These are phyloP conservation scores for Typhlomys cinereus DNA, from an alignment of 2,113 vertebrate genomes.

Conservation along the genomic window DNA sequence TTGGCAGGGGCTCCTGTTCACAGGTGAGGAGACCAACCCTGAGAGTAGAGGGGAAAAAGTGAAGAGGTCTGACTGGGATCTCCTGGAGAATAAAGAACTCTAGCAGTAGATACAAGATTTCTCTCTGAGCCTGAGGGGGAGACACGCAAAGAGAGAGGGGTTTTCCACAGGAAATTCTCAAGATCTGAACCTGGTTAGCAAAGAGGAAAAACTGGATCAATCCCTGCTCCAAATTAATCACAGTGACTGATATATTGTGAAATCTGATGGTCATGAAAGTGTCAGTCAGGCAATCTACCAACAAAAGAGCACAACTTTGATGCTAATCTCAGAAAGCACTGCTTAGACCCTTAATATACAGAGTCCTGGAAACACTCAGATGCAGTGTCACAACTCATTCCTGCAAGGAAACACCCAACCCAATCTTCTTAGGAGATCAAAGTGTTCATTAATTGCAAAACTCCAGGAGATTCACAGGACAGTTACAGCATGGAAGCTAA, in stretches of 20 bases:
- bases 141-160: background rate
- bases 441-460: too few relatives aligned
- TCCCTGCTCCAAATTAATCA: background rate
- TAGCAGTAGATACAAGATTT: background rate
- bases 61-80: background rate
- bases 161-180: background rate
- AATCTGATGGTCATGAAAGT: background rate
- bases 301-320: too few relatives aligned
- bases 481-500: too few relatives aligned
- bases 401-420: too few relatives aligned
- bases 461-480: too few relatives aligned
- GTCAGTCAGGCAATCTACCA: too few relatives aligned
- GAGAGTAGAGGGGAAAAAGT: fast-evolving
- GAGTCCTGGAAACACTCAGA: too few relatives aligned
- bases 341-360: too few relatives aligned
- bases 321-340: too few relatives aligned
- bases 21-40: background rate
- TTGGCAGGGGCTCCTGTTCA: background rate
- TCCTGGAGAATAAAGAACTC: background rate
- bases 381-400: too few relatives aligned
- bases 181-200: background rate
- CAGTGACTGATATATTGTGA: background rate
- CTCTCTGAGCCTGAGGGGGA: background rate
- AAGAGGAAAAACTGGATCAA: background rate
- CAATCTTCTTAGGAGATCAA: too few relatives aligned